Conservation (phyloP, 2,113 vertebrate genomes). For the Prunella fulvescens region DNA sequence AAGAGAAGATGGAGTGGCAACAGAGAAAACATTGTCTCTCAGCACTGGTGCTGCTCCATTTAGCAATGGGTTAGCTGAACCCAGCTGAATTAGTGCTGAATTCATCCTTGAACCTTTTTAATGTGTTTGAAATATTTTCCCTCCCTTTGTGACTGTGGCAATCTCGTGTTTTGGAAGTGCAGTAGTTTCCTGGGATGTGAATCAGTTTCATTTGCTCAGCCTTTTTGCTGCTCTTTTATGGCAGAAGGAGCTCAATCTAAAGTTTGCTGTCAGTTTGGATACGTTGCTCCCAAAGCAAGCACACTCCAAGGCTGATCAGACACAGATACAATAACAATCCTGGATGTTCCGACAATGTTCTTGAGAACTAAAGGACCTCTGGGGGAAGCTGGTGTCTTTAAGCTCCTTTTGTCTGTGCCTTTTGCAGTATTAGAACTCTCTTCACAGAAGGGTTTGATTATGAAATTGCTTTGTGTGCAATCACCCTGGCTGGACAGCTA, state of each 20-base stretch:
- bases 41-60: background rate
- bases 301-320: fast-evolving
- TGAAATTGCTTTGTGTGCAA: background rate
- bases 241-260: background rate
- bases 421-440: background rate
- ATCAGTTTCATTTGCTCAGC: background rate
- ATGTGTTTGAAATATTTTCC: background rate
- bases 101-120: background rate
- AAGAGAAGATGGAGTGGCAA: background rate
- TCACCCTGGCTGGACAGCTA: background rate
- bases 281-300: fast-evolving
- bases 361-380: background rate
- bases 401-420: background rate
- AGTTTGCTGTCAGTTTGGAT: background rate
- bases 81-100: background rate
- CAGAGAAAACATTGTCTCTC: background rate
- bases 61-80: background rate
- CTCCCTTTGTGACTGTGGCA: background rate
- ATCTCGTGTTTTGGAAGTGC: background rate
- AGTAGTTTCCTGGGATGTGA: background rate
- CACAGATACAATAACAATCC: background rate
- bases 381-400: background rate
- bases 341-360: background rate
- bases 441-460: background rate
- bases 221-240: constrained; percentile 58